Conservation (phyloP, 2,888 invertebrate species). For the Patella pellucida region DNA sequence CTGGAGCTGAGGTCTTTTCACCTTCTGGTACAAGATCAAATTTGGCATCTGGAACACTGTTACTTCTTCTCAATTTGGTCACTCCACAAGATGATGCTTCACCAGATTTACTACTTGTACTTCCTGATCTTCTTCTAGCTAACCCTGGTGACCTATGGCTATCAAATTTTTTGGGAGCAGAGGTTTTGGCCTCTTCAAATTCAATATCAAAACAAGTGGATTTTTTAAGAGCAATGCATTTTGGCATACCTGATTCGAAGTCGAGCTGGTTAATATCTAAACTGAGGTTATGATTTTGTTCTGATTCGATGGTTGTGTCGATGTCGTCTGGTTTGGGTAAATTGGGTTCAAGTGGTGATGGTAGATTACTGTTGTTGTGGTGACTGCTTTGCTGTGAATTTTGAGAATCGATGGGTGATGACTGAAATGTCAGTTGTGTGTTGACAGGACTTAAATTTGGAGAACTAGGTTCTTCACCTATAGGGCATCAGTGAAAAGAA, state of each 20-base stretch:
- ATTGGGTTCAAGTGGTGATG: slow-evolving; percentile 1
- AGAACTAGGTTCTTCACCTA: neutral
- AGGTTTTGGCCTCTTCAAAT: slow-evolving; percentile 1
- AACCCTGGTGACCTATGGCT: neutral
- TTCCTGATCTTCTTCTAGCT: neutral
- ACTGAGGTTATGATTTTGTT: neutral
- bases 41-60: neutral
- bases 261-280: neutral
- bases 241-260: neutral
- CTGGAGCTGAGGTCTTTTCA: slow-evolving; percentile 11
- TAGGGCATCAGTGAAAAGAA: neutral
- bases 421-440: neutral
- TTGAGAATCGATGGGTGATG: neutral
- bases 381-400: too few relatives aligned
- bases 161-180: too few relatives aligned
- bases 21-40: neutral
- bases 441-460: neutral
- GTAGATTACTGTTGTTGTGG: neutral
- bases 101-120: neutral
- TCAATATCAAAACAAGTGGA: neutral
- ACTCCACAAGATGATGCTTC: too few relatives aligned
- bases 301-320: neutral
- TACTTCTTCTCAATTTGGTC: neutral
- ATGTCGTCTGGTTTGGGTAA: neutral
- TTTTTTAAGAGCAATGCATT: neutral